phyloP scores from a whole-genome alignment of 2,888 invertebrate genomes.

The Osedax frankpressi region DNA sequence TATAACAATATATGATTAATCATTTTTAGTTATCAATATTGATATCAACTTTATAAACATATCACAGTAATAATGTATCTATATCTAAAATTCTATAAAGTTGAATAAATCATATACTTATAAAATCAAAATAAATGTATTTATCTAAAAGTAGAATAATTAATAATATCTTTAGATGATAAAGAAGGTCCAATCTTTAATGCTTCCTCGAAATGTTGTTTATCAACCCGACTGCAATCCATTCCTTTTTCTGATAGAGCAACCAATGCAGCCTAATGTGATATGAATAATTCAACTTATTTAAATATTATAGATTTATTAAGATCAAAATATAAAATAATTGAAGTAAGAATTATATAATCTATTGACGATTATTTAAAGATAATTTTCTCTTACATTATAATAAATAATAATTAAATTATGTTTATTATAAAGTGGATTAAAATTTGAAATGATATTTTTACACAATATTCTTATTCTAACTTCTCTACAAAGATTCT shows the following conservation, averaged over 20 bases:
- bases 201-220: neutral
- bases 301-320: too few species aligned
- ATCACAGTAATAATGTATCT: too few species aligned
- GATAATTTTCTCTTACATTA: neutral
- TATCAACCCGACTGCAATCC: neutral
- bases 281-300: too few species aligned
- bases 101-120: too few species aligned
- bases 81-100: too few species aligned
- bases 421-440: neutral
- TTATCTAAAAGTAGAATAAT: neutral
- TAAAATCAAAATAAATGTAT: too few species aligned
- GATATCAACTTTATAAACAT: too few species aligned
- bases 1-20: too few species aligned
- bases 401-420: neutral
- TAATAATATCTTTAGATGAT: neutral
- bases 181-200: neutral
- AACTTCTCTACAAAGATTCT: conserved; percentile 54
- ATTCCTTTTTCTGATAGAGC: neutral
- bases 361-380: too few species aligned
- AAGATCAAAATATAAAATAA: too few species aligned
- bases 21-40: too few species aligned
- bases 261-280: neutral
- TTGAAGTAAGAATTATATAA: too few species aligned
- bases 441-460: neutral
- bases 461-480: neutral